Conservation (phyloP, 2,113 vertebrate species). For the Pachypanchax playfairii region DNA sequence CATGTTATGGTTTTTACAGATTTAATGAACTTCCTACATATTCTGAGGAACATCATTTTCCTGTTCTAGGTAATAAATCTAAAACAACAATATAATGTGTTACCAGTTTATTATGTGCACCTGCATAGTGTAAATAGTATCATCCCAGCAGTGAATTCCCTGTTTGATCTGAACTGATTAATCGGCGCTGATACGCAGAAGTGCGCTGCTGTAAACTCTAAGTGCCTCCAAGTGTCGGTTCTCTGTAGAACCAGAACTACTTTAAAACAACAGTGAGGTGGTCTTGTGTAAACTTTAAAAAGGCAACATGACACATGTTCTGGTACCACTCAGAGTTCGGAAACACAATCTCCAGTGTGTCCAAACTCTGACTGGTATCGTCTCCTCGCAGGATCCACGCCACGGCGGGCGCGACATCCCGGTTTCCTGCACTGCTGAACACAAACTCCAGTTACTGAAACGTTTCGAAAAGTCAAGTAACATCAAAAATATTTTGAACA, state of each 20-base stretch:
- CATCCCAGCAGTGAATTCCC: too few relatives aligned
- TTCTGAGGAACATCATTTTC: conserved; percentile 50
- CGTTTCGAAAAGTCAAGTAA: too few relatives aligned
- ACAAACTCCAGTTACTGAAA: too few relatives aligned
- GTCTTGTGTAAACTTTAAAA: conserved; percentile 62
- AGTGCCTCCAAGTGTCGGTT: not conserved
- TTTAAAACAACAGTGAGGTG: conserved; percentile 54
- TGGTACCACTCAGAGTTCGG: not conserved
- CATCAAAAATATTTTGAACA: too few relatives aligned
- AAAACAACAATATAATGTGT: too few relatives aligned
- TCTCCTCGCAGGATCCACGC: too few relatives aligned
- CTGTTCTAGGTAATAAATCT: conserved; percentile 42
- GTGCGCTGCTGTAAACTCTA: not conserved
- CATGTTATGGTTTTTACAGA: conserved; percentile 23
- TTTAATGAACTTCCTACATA: conserved; percentile 31
- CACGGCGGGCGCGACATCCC: too few relatives aligned
- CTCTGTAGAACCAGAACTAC: conserved; percentile 24
- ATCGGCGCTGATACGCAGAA: not conserved
- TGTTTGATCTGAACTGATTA: not conserved
- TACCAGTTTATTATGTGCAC: not conserved
- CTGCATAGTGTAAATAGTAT: not conserved
- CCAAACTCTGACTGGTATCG: conserved; percentile 10
- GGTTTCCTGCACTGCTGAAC: too few relatives aligned
- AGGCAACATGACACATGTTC: too few relatives aligned
- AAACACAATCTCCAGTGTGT: conserved; percentile 28